Base-by-base conservation (phyloP, 1,140 invertebrate species). In the Pinna nobilis region DNA sequence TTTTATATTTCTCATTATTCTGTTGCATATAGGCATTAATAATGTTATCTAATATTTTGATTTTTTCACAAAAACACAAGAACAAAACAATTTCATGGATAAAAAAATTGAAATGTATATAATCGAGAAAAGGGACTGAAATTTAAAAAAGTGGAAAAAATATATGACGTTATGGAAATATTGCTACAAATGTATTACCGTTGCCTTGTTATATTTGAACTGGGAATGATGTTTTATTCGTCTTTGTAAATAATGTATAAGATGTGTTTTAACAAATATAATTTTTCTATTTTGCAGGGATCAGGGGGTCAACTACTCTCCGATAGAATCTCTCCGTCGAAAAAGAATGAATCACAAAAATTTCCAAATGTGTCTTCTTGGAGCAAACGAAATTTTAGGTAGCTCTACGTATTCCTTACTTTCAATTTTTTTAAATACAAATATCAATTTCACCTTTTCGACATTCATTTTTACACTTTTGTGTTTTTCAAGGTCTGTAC, bases 381-480 rank as follows among this genome's bases (percentile, higher is more conserved):
- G 70, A n/a, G 60, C 51, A 20, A 77, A 77, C 37, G 75, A 77
- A 70, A 57, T 72, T 2, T 61, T 77, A n/a, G 75, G 75, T 77
- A 65, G 18, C 30, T 6, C 37, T 18, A 35, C 18, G 30, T 4
- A 15, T 37, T 39, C 0, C 15, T 6, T 33, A 20, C 18, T 35
- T 20, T 37, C n/a, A 32, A 2, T 2, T 4, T 60, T 37, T 2
- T 60, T 18, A 60, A 23, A 6, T 60, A n/a, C n/a, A 33, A 20
- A 20, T 9, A 60, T n/a, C 18, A 32, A n/a, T 7, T n/a, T 20
- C 39, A 18, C 25, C 20, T 39, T 60, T 20, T 6, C 35, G 15
- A 41, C n/a, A n/a, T n/a, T n/a, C n/a, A n/a, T n/a, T n/a, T n/a
- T n/a, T n/a, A n/a, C n/a, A n/a, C n/a, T n/a, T n/a, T n/a, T n/a